Base-by-base conservation (phyloP, 2,888 invertebrate genomes). In the Rhyacophila evoluta region DNA sequence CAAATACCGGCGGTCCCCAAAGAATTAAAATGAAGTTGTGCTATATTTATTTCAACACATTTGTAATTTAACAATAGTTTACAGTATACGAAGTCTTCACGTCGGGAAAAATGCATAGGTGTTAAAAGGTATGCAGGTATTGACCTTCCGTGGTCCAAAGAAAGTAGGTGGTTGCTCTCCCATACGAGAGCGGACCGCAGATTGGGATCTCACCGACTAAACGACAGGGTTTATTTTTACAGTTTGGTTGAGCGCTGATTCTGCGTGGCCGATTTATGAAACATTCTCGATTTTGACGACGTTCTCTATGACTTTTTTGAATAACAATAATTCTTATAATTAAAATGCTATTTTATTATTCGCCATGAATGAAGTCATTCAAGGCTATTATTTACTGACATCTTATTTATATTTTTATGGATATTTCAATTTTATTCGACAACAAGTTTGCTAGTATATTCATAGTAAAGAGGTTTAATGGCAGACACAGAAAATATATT, bases 101-200 rank as follows among this genome's bases (percentile, higher is more conserved):
- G 39, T 70, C 75, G 70, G 71, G 19, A 55, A 41, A 75, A 75
- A 75, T 28, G 75, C 75, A 75, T 75, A 75, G 75, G 75, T 75
- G 75, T 70, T 75, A 15, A 69, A 69, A 75, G 75, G 75, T 75
- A 41, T 29, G 75, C 75, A 70, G 75, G 75, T 75, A 75, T 75
- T 75, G 75, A 75, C 75, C 75, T 71, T 69, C 41, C 41, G 55
- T 38, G 39, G 39, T 75, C 27, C 33, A 70, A 38, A 71, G 8
- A 55, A 74, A 55, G 55, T 70, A 75, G 75, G 75, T 75, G 70
- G 75, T 70, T 39, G 70, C 70, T 70, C 70, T 70, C 75, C 10
- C 19, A 75, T 38, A 75, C 70, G 70, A 74, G 74, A 74, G 74
- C 74, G 38, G 27, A 74, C 37, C 69, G 74, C 74, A 74, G 74